Evolutionary conservation across 2,797 vertebrate species (phyloP).

Genomic region (Amazona ochrocephala): DNA sequence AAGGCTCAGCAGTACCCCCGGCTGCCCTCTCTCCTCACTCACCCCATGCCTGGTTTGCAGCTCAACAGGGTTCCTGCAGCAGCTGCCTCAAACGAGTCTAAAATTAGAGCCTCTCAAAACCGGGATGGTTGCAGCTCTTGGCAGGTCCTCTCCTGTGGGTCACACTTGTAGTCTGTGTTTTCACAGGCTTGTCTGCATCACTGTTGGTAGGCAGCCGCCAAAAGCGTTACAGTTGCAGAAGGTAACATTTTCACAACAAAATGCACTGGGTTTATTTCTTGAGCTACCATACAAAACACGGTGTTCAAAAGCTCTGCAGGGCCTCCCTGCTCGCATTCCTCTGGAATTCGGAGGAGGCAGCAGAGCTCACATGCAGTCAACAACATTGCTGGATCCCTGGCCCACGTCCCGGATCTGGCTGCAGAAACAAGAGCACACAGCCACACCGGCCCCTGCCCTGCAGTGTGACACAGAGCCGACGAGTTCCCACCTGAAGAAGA

Average conservation of each 20-base stretch:
- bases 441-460: constrained; percentile 92
- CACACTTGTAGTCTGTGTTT: not conserved
- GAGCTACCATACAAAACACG: not conserved
- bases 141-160: not conserved
- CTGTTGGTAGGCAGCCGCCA: not conserved
- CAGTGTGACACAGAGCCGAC: constrained; percentile 97
- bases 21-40: not conserved
- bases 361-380: constrained; percentile 93
- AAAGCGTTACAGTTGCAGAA: not conserved
- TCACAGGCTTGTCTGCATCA: not conserved
- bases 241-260: constrained; percentile 8
- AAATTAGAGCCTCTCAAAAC: not conserved
- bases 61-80: not conserved
- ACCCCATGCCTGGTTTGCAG: not conserved
- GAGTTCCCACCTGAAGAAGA: constrained; percentile 88
- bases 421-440: constrained; percentile 91
- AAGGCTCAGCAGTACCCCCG: not conserved
- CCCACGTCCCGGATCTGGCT: constrained; percentile 92
- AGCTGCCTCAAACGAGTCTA: constrained; percentile 8
- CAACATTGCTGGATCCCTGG: constrained; percentile 93
- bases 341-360: not conserved
- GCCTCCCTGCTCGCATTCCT: not conserved
- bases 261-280: not conserved
- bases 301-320: not conserved
- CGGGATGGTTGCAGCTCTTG: not conserved